These are phyloP conservation scores for Stenichneumon culpator DNA, from an alignment of 2,888 invertebrate genomes.

Conservation along the genomic window DNA sequence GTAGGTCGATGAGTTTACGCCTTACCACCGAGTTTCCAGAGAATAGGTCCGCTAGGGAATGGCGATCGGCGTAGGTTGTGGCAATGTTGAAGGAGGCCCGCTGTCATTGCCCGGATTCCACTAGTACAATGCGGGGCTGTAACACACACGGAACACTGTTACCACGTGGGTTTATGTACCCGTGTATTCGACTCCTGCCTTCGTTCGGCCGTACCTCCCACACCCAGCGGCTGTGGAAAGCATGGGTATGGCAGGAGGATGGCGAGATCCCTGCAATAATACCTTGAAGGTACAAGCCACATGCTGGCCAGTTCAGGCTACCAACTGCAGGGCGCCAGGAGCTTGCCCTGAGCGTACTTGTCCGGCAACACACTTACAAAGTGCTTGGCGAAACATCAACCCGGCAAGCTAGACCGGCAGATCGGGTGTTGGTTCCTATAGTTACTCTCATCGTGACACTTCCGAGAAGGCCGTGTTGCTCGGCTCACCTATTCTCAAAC, in stretches of 20 bases:
- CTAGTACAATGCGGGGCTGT: conserved; percentile 17
- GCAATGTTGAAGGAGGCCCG: conserved; percentile 33
- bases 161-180: neutral
- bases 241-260: neutral
- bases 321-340: conserved; percentile 14
- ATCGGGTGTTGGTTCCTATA: conserved; percentile 15
- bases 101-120: conserved; percentile 41
- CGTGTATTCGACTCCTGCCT: neutral
- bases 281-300: conserved; percentile 26
- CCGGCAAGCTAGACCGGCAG: conserved; percentile 13
- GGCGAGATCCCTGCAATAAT: conserved; percentile 21
- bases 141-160: conserved; percentile 10
- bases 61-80: neutral
- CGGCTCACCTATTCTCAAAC: conserved; percentile 2
- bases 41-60: neutral
- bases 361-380: conserved; percentile 45
- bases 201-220: neutral
- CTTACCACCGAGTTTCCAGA: conserved; percentile 34
- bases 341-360: conserved; percentile 22
- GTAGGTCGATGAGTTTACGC: conserved; percentile 46
- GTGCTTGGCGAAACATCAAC: conserved; percentile 14
- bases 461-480: conserved; percentile 18
- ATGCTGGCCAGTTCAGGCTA: conserved; percentile 19
- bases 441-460: conserved; percentile 3
- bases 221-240: neutral